Conservation (phyloP, 2,888 invertebrate genomes). For the Leucophora obtusa region DNA sequence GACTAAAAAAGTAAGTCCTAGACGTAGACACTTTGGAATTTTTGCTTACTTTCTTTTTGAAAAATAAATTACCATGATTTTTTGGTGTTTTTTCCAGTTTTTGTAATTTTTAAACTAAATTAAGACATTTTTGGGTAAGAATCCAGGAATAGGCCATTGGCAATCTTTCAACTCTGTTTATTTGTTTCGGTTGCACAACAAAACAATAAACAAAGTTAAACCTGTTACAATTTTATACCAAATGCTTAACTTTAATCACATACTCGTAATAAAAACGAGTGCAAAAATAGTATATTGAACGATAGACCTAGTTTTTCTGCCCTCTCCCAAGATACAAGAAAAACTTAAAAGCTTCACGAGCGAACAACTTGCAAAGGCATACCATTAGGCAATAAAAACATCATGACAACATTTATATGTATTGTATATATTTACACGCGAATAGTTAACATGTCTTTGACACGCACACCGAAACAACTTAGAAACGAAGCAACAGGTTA, state of each 20-base stretch:
- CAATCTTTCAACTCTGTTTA: background rate
- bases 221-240: background rate
- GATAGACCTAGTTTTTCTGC: conserved; percentile 49
- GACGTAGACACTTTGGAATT: too few relatives aligned
- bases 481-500: conserved; percentile 18
- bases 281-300: conserved; percentile 35
- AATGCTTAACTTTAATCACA: background rate
- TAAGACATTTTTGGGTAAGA: too few relatives aligned
- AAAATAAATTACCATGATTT: too few relatives aligned
- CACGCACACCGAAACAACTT: conserved; percentile 2
- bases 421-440: background rate
- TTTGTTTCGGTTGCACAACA: conserved; percentile 22
- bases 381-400: conserved; percentile 14
- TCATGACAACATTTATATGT: conserved; percentile 9
- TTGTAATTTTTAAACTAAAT: too few relatives aligned
- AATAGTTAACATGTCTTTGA: background rate
- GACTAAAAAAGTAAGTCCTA: too few relatives aligned
- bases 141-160: too few relatives aligned
- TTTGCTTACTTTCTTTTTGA: too few relatives aligned
- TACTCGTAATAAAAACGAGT: background rate
- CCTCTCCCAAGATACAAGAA: conserved; percentile 11
- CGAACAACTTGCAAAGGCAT: background rate
- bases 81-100: too few relatives aligned
- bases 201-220: background rate
- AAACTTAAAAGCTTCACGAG: conserved; percentile 40